phyloP scores from a whole-genome alignment of 2,888 invertebrate species.

The Hirudinaria manillensis region DNA sequence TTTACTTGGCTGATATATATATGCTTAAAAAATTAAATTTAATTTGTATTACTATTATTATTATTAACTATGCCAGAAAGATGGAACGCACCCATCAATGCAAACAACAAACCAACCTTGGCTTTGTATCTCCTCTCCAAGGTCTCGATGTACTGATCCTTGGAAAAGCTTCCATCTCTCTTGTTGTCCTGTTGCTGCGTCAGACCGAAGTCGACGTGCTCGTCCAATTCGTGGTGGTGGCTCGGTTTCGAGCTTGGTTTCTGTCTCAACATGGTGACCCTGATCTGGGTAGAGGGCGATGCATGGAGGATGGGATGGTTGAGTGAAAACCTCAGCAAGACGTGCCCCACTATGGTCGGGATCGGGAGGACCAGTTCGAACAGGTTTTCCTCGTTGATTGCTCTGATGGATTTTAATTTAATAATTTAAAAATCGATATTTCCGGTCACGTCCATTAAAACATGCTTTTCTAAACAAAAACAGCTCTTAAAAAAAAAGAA shows the following conservation, averaged over 20 bases:
- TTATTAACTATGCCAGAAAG: no score
- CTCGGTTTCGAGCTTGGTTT: neutral
- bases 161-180: neutral
- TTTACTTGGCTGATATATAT: no score
- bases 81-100: no score
- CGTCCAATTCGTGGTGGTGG: neutral
- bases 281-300: constrained; percentile 14
- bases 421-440: neutral
- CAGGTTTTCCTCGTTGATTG: constrained; percentile 86
- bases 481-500: neutral
- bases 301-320: constrained; percentile 55
- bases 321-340: constrained; percentile 78
- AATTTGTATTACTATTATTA: no score
- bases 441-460: neutral
- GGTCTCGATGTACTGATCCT: constrained; percentile 12
- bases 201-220: constrained; percentile 18
- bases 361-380: constrained; percentile 79
- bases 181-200: neutral
- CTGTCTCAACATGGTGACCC: constrained; percentile 13
- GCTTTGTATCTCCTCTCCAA: constrained; percentile 27
- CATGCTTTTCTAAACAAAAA: neutral
- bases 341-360: constrained; percentile 71
- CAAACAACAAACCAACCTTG: constrained; percentile 13
- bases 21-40: no score
- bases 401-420: constrained; percentile 52